Evolutionary conservation across 1,140 invertebrate genomes (phyloP).

Genomic region (Alviniconcha marisindica): DNA sequence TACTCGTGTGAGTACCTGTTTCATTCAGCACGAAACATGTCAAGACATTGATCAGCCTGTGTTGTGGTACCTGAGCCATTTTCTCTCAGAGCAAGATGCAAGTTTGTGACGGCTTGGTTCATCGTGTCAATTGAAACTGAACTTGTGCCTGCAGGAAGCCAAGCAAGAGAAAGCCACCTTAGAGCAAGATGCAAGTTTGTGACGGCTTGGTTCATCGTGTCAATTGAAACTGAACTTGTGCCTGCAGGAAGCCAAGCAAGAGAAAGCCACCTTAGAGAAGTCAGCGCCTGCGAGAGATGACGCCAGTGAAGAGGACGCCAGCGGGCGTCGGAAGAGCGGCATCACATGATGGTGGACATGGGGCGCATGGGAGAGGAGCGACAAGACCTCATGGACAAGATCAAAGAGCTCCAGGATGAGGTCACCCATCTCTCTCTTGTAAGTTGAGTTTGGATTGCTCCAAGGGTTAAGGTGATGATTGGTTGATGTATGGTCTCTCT

Average conservation of each 20-base stretch:
- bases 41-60: no score
- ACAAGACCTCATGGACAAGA: slow-evolving; percentile 53
- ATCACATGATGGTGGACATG: slow-evolving; percentile 51
- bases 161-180: slow-evolving; percentile 17
- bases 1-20: no score
- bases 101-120: no score
- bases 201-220: no score
- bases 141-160: slow-evolving; percentile 1
- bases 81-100: no score
- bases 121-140: no score
- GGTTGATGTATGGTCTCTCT: no score
- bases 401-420: slow-evolving; percentile 50
- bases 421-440: slow-evolving; percentile 48
- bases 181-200: no score
- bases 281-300: slow-evolving; percentile 44
- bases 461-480: background rate
- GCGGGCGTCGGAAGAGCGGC: slow-evolving; percentile 53
- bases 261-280: slow-evolving; percentile 26
- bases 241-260: slow-evolving; percentile 1
- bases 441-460: slow-evolving; percentile 27
- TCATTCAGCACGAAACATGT: no score
- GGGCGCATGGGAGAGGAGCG: slow-evolving; percentile 52
- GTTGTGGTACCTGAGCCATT: no score
- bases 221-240: no score
- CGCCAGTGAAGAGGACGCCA: slow-evolving; percentile 45